Conservation (phyloP, 2,888 invertebrate species). For the Eumerus sabulonum region DNA sequence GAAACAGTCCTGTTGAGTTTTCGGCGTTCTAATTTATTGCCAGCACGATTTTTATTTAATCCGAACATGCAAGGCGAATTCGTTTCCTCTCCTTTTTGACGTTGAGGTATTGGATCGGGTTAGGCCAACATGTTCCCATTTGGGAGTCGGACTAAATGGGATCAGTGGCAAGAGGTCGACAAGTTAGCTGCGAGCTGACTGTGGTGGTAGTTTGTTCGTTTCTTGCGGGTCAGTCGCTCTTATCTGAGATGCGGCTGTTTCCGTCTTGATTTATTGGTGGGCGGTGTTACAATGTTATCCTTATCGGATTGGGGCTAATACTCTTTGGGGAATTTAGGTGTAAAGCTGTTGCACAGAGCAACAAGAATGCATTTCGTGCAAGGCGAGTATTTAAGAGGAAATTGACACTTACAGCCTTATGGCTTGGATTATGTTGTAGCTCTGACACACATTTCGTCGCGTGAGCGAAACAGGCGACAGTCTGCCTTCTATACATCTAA, state of each 20-base stretch:
- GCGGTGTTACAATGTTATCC: no score
- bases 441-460: no score
- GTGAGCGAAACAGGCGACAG: no score
- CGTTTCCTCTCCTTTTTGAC: slow-evolving; percentile 13
- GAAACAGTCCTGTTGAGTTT: slow-evolving; percentile 60
- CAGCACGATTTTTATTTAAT: slow-evolving; percentile 49
- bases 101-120: slow-evolving; percentile 8
- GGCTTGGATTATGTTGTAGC: no score
- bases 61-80: slow-evolving; percentile 50
- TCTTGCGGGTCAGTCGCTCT: slow-evolving; percentile 8
- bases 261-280: no score
- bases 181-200: slow-evolving; percentile 12
- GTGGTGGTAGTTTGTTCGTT: slow-evolving; percentile 27
- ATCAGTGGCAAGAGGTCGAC: slow-evolving; percentile 42
- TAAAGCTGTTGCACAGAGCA: background rate
- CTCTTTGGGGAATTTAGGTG: no score
- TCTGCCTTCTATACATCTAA: no score
- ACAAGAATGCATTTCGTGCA: background rate
- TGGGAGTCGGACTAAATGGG: slow-evolving; percentile 36
- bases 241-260: slow-evolving; percentile 12
- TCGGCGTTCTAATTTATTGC: slow-evolving; percentile 60
- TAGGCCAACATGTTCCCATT: slow-evolving; percentile 39
- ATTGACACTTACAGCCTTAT: no score
- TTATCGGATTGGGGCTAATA: no score
- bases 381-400: background rate